Percentiles rank a stretch among this genome's conserved stretches.
Evolutionary conservation across 2,797 vertebrate species (phyloP).

Genomic region (Gorsachius magnificus): DNA sequence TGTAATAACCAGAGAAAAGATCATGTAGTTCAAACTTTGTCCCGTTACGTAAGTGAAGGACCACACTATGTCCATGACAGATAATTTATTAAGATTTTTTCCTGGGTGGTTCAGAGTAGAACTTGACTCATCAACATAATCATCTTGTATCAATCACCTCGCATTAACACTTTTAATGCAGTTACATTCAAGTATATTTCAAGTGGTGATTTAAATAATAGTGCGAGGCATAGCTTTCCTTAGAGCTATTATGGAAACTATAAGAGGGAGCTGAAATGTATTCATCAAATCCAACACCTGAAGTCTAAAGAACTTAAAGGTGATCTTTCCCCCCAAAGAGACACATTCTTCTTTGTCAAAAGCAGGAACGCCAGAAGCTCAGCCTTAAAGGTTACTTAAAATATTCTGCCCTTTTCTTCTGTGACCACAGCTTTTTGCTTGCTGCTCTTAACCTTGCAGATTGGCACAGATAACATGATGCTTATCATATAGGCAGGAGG

Average conservation of each 20-base stretch:
- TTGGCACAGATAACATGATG: background rate
- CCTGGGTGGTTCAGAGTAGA: background rate
- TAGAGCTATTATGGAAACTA: background rate
- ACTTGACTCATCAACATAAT: background rate
- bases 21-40: background rate
- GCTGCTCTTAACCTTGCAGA: background rate
- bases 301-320: background rate
- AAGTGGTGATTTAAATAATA: background rate
- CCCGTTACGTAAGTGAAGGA: background rate
- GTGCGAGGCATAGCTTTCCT: background rate
- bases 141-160: background rate
- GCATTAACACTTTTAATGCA: background rate
- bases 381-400: background rate
- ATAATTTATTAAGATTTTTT: background rate
- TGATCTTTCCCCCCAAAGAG: background rate
- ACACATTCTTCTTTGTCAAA: background rate
- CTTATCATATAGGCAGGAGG: constrained; percentile 32
- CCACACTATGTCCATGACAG: background rate
- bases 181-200: background rate
- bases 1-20: background rate
- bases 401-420: background rate
- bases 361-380: background rate
- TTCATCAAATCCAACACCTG: background rate
- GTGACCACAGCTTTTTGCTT: background rate
- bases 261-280: background rate